These are phyloP conservation scores for Mystacides longicornis DNA, from an alignment of 2,888 invertebrate species.

Conservation along the genomic window DNA sequence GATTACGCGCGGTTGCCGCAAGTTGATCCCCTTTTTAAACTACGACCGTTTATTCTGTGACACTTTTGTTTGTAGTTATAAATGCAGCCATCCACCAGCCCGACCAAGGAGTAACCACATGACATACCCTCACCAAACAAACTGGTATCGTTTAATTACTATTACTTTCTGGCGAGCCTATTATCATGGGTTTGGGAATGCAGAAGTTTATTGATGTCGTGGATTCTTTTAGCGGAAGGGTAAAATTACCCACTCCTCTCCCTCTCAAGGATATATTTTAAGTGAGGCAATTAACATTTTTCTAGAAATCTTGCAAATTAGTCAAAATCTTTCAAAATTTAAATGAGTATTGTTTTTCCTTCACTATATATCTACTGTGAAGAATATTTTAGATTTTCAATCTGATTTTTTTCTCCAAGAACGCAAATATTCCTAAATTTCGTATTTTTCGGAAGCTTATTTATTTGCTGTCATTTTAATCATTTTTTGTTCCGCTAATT, in stretches of 20 bases:
- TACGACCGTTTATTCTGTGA: neutral
- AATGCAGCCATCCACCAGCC: neutral
- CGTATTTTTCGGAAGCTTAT: too few species aligned
- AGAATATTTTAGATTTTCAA: too few species aligned
- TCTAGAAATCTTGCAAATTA: too few species aligned
- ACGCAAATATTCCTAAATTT: too few species aligned
- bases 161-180: neutral
- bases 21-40: constrained; percentile 9
- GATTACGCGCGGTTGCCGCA: constrained; percentile 22
- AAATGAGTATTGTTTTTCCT: too few species aligned
- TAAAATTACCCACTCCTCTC: neutral
- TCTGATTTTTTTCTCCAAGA: too few species aligned
- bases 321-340: too few species aligned
- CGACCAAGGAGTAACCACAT: neutral
- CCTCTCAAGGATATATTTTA: too few species aligned
- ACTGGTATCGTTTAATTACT: neutral
- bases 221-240: neutral
- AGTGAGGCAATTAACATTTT: too few species aligned
- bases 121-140: neutral
- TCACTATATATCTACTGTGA: too few species aligned
- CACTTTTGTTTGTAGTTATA: constrained; percentile 2
- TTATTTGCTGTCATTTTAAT: too few species aligned
- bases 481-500: too few species aligned
- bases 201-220: neutral
- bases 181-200: neutral